These are phyloP conservation scores for Myiozetetes cayanensis DNA, from an alignment of 2,113 vertebrate species.

Conservation along the genomic window DNA sequence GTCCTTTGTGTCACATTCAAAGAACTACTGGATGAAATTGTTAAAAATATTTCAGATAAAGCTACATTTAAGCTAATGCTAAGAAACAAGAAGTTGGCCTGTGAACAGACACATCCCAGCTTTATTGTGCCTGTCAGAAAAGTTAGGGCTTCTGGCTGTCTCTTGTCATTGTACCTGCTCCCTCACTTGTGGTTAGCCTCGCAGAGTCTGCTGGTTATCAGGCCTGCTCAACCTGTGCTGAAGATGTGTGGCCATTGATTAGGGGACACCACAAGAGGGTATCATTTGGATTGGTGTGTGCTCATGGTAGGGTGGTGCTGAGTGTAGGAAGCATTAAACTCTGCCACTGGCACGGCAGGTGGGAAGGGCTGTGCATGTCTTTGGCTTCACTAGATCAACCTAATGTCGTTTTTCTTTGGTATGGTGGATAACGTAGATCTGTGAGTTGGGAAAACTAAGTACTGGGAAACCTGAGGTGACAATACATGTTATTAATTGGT, in stretches of 20 bases:
- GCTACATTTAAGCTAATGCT: background rate
- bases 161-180: background rate
- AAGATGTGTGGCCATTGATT: background rate
- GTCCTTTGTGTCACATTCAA: background rate
- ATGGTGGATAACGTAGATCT: rapidly evolving
- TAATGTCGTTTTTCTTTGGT: background rate
- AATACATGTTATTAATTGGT: background rate
- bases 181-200: rapidly evolving
- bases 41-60: background rate
- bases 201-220: background rate
- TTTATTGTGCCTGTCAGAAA: background rate
- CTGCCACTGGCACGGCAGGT: background rate
- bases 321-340: background rate
- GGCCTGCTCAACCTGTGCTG: background rate
- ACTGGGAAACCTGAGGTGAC: background rate
- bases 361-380: rapidly evolving
- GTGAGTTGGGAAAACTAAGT: background rate
- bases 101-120: background rate
- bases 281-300: background rate
- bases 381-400: background rate
- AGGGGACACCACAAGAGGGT: background rate
- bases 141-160: background rate
- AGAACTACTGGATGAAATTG: background rate
- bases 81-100: background rate
- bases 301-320: background rate